Base-by-base conservation (phyloP, 2,888 invertebrate genomes). In the Amiota minor region DNA sequence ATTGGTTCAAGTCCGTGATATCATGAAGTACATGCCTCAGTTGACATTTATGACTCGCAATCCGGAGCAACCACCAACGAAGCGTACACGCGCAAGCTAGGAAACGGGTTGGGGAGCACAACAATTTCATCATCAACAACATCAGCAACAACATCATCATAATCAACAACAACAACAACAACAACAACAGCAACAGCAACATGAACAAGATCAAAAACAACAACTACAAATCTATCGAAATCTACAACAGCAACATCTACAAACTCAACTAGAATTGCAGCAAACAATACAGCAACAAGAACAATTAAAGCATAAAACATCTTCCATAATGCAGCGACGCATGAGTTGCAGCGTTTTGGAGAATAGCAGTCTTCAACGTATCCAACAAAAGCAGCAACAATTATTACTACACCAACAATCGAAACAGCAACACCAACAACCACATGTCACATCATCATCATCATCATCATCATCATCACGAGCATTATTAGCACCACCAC, bases 1-100 rank as follows among this genome's bases (percentile, higher is more conserved):
- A 56, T 90, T 96, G 81, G 95, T 96, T 72, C 95, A 95, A 91
- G 95, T 96, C 80, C 93, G 94, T 77, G 95, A 95, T 91, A 94
- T 96, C 77, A 94, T 96, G 91, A 93, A 93, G 87, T 96, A 93
- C 90, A 95, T 96, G 95, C 94, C 95, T 47, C 96, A 96, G 90
- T 91, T 96, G 90, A 95, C 95, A 88, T 96, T 96, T 91, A 96
- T 96, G 94, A 92, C 95, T 90, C 88, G 89, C 79, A 88, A 87
- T 78, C 86, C 89, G 80, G 89, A 90, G 74, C 88, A 89, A 82
- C 89, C 89, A 79, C 88, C 89, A 64, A 83, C 87, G 67, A 90
- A 90, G 77, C 86, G 90, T 50, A 85, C 88, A 53, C 88, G 90
- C 74, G 88, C 90, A 77, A 90, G 90, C 90, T 90, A 90, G 90